A percentile compares a stretch with the other conserved stretches of the same genome.
Evolutionary conservation across 37 sponge, comb jelly and placozoan species (phyloP).

Genomic region (Chondrilla cf. caribensis): DNA sequence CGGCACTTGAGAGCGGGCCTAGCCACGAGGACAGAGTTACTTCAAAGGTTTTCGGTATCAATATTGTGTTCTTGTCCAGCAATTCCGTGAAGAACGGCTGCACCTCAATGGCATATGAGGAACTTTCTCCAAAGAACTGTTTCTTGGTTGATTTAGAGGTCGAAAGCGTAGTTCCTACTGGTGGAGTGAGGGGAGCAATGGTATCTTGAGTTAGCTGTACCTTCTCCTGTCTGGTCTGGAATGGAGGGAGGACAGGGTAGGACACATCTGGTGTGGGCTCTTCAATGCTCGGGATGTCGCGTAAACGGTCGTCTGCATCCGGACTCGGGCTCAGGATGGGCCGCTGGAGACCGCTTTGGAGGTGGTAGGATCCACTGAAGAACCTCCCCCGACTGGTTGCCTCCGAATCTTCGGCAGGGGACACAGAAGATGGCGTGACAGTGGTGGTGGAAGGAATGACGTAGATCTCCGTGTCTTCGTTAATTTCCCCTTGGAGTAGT

Average conservation of each 20-base stretch:
- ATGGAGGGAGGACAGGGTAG: background rate
- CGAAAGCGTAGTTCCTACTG: background rate
- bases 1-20: background rate
- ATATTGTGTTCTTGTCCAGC: constrained; percentile 15
- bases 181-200: background rate
- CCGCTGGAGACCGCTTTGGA: background rate
- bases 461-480: constrained; percentile 31
- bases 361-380: constrained; percentile 4
- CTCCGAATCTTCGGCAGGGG: background rate
- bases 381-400: background rate
- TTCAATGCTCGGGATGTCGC: background rate
- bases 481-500: constrained; percentile 47
- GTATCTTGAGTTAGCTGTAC: no score
- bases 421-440: background rate
- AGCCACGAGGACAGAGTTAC: background rate
- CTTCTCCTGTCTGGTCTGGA: no score
- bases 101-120: constrained; percentile 1
- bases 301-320: background rate
- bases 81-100: constrained; percentile 3
- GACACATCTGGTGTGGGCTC: background rate
- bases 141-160: background rate
- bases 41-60: background rate
- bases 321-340: background rate
- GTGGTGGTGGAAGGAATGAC: constrained; percentile 25
- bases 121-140: background rate